Evolutionary conservation across 2,113 vertebrate genomes (phyloP), one percentile per base, ranked within the genome.

Genomic region (Leptocoma aspasia): DNA sequence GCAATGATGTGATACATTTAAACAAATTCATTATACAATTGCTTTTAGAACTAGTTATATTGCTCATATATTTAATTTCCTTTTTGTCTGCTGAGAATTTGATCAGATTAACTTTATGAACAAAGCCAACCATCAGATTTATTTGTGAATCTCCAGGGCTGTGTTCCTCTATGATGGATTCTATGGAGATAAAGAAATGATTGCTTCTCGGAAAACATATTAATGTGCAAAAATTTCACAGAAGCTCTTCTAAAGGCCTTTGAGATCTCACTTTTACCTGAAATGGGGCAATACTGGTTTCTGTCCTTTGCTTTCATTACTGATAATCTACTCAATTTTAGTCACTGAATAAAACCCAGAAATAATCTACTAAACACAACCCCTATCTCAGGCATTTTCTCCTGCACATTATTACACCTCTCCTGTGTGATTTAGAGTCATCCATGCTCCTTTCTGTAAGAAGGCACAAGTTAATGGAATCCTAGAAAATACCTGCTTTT

Each of bases 21-120:
- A 89, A 79, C 18, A 91, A 89, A 82, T 76, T 86, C 66, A 89
- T 56, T 49, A 76, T 72, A 92, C 26, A 81, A 23, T 31, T 69
- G 61, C 47, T 92, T 86, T 89, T 87, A 69, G 45, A 87, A 79
- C 52, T 59, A 39, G n/a, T 53, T 73, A 27, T 73, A 27, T 37
- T 85, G 84, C 45, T 92, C 47, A 54, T 31, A 21, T 42, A 72
- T 82, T 95, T 82, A 68, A 65, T 89, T 90, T 76, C 47, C 9
- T 53, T 85, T 84, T 82, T 64, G 53, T 72, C 49, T 47, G 63
- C 80, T 53, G 63, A 68, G 73, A 87, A 76, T 92, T 82, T 54
- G 63, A 85, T 94, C 57, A 85, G 81, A 87, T 91, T 82, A 86
- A 85, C 31, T 91, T 91, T 59, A 92, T 35, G 59, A 85, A 82